Evolutionary conservation across 2,888 invertebrate species (phyloP), one percentile per base, ranked within the genome.

Genomic region (Anthophora plumipes): DNA sequence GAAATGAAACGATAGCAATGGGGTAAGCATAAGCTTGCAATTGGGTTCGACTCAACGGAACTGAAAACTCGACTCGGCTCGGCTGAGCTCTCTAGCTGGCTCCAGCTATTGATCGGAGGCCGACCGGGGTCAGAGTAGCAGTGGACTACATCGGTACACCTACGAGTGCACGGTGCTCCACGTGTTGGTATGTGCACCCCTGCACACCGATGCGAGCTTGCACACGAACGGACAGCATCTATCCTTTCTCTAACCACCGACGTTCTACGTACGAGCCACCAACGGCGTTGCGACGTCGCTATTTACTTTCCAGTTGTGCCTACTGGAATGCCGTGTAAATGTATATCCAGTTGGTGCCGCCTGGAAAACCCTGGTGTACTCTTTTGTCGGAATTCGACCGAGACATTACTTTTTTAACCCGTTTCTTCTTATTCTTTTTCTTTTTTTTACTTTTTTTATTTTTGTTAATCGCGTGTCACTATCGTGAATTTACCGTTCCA

Each of bases 31-130:
- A 76, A 75, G 76, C 82, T 84, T 69, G 82, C 85, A 85, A 88
- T 88, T 87, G 85, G 84, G 87, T 88, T 88, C 85, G 86, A 88
- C 86, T 89, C 82, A 86, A 84, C 86, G 85, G 81, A 85, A 89
- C 88, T 88, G 86, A 87, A 88, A 87, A 89, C 89, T 88, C 87
- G 73, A 89, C 89, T 89, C 90, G 84, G 89, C 89, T 90, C 91
- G 89, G 88, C 86, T 90, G 89, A 90, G 91, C 91, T 90, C 89
- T 89, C 89, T 83, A 80, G 88, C 84, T 85, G 83, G 90, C 92
- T 92, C 92, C 90, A 89, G 92, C 91, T 93, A 93, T 93, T 93
- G 92, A 93, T 92, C 92, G 93, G 91, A 90, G 91, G 91, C 91
- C 92, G 92, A 92, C 91, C 92, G 92, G 93, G 92, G 92, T 93